Evolutionary conservation across 2,888 invertebrate species (phyloP).

Genomic region (Philereme vetulata): DNA sequence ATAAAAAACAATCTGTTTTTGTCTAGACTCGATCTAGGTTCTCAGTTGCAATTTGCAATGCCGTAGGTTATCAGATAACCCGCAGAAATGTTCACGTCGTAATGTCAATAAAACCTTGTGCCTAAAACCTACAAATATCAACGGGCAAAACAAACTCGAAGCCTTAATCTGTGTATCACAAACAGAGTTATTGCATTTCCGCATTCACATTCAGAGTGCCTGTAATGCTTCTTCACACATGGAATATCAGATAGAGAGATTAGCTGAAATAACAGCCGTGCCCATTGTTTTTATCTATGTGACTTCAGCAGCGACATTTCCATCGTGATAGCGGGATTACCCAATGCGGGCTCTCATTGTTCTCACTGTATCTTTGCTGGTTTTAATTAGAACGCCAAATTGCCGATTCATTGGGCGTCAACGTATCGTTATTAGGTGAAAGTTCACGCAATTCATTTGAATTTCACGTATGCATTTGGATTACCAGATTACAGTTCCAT

Average conservation of each 20-base stretch:
- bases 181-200: conserved; percentile 1
- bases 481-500: background rate
- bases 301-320: conserved; percentile 46
- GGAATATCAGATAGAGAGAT: conserved; percentile 36
- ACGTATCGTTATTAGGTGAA: conserved; percentile 32
- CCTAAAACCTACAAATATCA: no score
- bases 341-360: conserved; percentile 55
- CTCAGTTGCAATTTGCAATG: no score
- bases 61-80: no score
- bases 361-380: conserved; percentile 46
- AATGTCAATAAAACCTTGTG: no score
- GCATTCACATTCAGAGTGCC: background rate
- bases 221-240: conserved; percentile 9
- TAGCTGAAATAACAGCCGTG: conserved; percentile 49
- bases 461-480: conserved; percentile 17
- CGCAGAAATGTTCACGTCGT: no score
- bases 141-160: background rate
- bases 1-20: no score
- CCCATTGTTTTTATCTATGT: conserved; percentile 56
- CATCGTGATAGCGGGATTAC: conserved; percentile 49
- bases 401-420: conserved; percentile 31
- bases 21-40: no score
- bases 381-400: conserved; percentile 51
- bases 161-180: background rate
- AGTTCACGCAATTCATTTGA: conserved; percentile 31